Evolutionary conservation across 1,140 invertebrate species (phyloP), one percentile per base, ranked within the genome.

Genomic region (Anastrepha ludens): DNA sequence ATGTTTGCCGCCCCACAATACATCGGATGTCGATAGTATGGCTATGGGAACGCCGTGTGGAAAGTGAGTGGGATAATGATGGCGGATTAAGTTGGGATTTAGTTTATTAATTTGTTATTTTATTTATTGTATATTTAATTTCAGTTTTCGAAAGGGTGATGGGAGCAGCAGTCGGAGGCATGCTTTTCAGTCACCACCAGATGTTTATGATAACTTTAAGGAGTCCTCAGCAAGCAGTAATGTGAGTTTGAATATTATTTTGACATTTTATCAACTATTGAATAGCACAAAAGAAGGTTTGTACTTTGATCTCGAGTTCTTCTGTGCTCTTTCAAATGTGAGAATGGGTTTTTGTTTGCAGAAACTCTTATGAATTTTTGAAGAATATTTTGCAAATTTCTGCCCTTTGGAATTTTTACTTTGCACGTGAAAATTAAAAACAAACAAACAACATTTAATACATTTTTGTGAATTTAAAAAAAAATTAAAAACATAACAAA

Each of bases 121-220:
- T 9, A 50, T 7, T 20, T n/a, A n/a, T n/a, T n/a, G n/a, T n/a
- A 20, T 29, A 8, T 78, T 50, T 78, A 15, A 55, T 20, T 2
- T 4, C 15, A 81, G 74, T 55, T 55, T 81, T 81, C 74, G 74
- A 13, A 58, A 9, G 44, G 6, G 7, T 8, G 74, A 81, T 20
- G 74, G 74, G 2, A 41, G 20, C 55, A 9, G 17, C n/a, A 55
- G 13, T 2, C 90, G 91, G 8, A 88, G 89, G 1, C 91, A 91
- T 86, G 91, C 91, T 6, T 91, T 91, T 70, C 91, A 92, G 39
- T 91, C 91, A 4, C 91, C 91, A 15, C 91, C 91, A 5, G 91
- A 92, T 88, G 88, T 91, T 39, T 70, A 44, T 91, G 47, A 90
- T 88, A 78, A 89, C 89, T 81, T 81, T 55, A 50, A 50, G 9